These are phyloP conservation scores for Pterophyllum scalare DNA, from an alignment of 2,113 vertebrate species.

Conservation along the genomic window DNA sequence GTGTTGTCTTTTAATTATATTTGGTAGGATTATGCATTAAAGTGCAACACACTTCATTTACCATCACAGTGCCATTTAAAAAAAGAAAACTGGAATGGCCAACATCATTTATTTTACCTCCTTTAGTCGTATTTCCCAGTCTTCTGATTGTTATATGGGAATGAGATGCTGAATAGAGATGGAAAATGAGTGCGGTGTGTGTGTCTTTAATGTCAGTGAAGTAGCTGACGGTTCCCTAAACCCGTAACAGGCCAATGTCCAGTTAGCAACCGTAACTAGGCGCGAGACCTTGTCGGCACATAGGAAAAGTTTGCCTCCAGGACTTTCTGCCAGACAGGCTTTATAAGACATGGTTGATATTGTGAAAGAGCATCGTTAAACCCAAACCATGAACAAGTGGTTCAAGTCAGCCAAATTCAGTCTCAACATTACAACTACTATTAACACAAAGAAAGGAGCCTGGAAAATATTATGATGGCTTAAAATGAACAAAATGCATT, in stretches of 20 bases:
- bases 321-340: not conserved
- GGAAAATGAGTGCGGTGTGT: not conserved
- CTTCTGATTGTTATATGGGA: not conserved
- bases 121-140: not conserved
- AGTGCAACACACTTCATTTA: not conserved
- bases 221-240: not conserved
- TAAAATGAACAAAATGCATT: too few relatives aligned
- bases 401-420: too few relatives aligned
- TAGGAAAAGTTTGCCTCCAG: not conserved
- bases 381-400: not conserved
- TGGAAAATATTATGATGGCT: too few relatives aligned
- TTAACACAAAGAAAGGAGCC: too few relatives aligned
- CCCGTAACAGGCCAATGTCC: not conserved
- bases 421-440: too few relatives aligned
- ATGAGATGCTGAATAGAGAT: not conserved
- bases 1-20: not conserved
- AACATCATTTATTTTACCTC: not conserved
- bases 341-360: not conserved
- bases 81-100: not conserved
- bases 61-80: not conserved
- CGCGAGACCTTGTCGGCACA: not conserved
- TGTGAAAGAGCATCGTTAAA: not conserved
- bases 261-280: slow-evolving; percentile 6
- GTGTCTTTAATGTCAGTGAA: not conserved
- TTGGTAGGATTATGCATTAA: not conserved